These are phyloP conservation scores for Rhinichthys klamathensis DNA, from an alignment of 2,113 vertebrate species.

Conservation along the genomic window DNA sequence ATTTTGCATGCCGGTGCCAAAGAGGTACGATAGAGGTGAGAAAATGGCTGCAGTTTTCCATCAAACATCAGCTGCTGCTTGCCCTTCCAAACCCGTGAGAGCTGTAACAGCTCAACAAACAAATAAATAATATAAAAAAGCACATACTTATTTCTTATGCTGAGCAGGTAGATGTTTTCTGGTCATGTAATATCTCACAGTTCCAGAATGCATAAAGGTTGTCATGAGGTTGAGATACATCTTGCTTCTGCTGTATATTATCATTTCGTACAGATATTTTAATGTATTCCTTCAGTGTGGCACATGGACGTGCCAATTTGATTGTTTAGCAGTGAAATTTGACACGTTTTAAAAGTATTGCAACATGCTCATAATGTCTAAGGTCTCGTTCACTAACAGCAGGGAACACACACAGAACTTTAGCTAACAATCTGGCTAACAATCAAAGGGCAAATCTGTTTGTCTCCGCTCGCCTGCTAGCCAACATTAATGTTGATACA, in stretches of 20 bases:
- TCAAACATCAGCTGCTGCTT: slow-evolving; percentile 42
- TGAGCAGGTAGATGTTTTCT: slow-evolving; percentile 51
- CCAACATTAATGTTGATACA: no score
- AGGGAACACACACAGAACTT: no score
- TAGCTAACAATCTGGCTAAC: no score
- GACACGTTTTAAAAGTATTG: background rate
- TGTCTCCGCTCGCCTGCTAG: no score
- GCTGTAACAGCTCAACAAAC: slow-evolving; percentile 47
- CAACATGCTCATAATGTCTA: background rate
- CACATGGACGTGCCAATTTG: background rate
- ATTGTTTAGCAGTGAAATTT: background rate
- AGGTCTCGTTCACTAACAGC: background rate
- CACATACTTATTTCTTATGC: slow-evolving; percentile 42
- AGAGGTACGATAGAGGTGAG: slow-evolving; percentile 44
- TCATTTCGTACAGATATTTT: background rate
- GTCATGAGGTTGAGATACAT: background rate
- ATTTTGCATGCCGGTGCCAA: slow-evolving; percentile 37
- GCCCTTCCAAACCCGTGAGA: slow-evolving; percentile 49
- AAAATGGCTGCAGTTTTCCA: slow-evolving; percentile 49
- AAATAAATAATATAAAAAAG: slow-evolving; percentile 51
- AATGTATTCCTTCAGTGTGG: background rate
- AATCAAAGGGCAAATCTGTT: no score
- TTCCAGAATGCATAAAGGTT: slow-evolving; percentile 7
- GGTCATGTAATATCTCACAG: slow-evolving; percentile 16
- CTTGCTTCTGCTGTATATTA: background rate